Evolutionary conservation across 2,888 invertebrate species (phyloP), one percentile per base, ranked within the genome.

Genomic region (Pediacus dermestoides): DNA sequence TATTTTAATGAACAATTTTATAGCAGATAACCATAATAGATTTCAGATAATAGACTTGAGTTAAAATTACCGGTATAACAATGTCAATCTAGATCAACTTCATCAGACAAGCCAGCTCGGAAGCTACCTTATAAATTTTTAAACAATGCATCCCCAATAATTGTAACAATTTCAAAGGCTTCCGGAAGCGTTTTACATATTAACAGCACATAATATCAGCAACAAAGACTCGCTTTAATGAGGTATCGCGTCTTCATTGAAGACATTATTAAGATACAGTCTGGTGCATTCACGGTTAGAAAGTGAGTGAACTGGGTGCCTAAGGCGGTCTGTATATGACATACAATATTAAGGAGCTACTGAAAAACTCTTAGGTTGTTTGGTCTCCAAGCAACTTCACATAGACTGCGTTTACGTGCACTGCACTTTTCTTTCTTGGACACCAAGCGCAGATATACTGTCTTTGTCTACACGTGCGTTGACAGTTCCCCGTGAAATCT

Each of bases 271-370:
- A 31, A 18, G 11, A 15, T 13, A 15, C 16, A 15, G 33, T 33
- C 18, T 33, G 22, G 22, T 22, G 33, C 22, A 33, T 33, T 33
- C 11, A 3, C 15, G 25, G 30, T 21, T 14, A 46, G 35, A 23
- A 38, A 40, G 23, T 32, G 30, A 44, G 35, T 34, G 34, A 34
- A 35, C 39, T 27, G 23, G 16, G 9, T 16, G 45, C 48, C 42
- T 38, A 11, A 13, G 41, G 48, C 48, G 3, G 18, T 26, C 30
- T 46, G 42, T 23, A n/a, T 48, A 42, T 48, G 45, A 48, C 45
- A 43, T 45, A 37, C 43, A 48, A 46, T 48, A 48, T 48, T 48
- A 48, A 46, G 37, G 26, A 38, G 40, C 34, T 43, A 28, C 37
- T 39, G 35, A 42, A 43, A 43, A 46, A 39, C 36, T 34, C 34